Evolutionary conservation across 2,113 vertebrate species (phyloP).

Genomic region (Microcebus murinus): DNA sequence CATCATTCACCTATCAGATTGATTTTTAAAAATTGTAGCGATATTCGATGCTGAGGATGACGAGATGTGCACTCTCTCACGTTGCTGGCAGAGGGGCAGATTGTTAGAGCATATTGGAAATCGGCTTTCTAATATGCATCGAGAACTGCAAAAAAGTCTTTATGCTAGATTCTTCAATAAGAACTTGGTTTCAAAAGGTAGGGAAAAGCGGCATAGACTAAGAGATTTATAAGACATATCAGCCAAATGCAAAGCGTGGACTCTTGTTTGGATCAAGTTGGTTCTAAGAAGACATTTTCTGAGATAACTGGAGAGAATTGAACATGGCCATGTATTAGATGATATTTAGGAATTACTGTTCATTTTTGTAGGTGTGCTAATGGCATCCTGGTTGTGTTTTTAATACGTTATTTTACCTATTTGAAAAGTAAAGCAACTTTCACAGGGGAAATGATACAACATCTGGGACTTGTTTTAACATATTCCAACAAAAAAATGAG

Average conservation of each 20-base stretch:
- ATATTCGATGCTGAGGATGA: neutral
- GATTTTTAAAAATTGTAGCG: neutral
- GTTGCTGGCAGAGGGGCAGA: accelerated
- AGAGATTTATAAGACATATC: neutral
- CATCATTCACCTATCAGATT: slow-evolving; percentile 1
- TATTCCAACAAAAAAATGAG: neutral
- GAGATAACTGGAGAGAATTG: neutral
- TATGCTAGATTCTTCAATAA: neutral
- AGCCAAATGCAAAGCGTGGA: neutral
- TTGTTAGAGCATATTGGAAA: neutral
- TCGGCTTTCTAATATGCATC: neutral
- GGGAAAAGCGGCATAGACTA: neutral
- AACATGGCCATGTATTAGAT: neutral
- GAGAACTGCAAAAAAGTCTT: neutral
- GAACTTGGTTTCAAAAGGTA: neutral
- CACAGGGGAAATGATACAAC: neutral
- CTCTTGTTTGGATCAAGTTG: neutral
- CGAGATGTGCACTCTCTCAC: neutral
- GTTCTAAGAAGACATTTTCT: neutral
- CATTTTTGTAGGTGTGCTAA: neutral
- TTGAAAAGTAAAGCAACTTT: neutral
- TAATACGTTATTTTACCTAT: neutral
- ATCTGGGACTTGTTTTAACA: slow-evolving; percentile 5
- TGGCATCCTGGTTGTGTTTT: neutral
- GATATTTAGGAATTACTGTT: neutral